Evolutionary conservation across 2,113 vertebrate species (phyloP).

Genomic region (Argyrosomus japonicus): DNA sequence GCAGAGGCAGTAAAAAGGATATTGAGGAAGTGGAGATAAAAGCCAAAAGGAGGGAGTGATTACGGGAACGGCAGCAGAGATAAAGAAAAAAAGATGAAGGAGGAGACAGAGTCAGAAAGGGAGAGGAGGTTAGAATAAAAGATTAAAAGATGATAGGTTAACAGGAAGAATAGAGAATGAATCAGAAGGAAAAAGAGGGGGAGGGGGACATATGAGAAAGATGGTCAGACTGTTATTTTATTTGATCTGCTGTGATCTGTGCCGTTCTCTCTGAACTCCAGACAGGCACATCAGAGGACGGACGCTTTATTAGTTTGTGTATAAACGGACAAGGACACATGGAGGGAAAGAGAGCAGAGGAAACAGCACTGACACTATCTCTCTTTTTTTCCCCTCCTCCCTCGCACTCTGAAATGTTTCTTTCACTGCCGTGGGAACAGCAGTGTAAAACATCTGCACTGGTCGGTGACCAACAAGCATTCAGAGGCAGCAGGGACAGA

Average conservation of each 20-base stretch:
- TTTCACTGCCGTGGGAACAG: conserved; percentile 58
- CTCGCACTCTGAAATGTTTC: conserved; percentile 11
- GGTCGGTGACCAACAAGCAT: conserved; percentile 19
- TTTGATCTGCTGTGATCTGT: conserved; percentile 44
- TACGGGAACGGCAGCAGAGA: conserved; percentile 70
- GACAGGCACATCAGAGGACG: conserved; percentile 27
- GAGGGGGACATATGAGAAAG: conserved; percentile 19
- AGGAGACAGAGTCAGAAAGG: conserved; percentile 52
- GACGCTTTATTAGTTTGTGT: conserved; percentile 58
- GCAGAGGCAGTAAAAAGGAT: conserved; percentile 79
- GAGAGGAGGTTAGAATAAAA: conserved; percentile 66
- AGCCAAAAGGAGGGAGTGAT: conserved; percentile 77
- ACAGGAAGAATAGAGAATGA: conserved; percentile 37
- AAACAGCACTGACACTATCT: conserved; percentile 26
- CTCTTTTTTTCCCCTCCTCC: not conserved
- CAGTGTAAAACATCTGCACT: conserved; percentile 66
- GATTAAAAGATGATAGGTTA: conserved; percentile 61
- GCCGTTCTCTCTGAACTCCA: conserved; percentile 35
- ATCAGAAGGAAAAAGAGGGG: conserved; percentile 19
- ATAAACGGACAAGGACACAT: conserved; percentile 19
- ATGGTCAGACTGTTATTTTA: conserved; percentile 31
- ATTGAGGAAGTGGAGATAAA: conserved; percentile 83
- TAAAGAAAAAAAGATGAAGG: conserved; percentile 65
- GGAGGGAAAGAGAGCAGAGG: conserved; percentile 27
- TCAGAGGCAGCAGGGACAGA: not conserved